Percentiles rank a stretch among this genome's conserved stretches.
Evolutionary conservation across 2,888 invertebrate genomes (phyloP).

Genomic region (Cosmorhoe ocellata): DNA sequence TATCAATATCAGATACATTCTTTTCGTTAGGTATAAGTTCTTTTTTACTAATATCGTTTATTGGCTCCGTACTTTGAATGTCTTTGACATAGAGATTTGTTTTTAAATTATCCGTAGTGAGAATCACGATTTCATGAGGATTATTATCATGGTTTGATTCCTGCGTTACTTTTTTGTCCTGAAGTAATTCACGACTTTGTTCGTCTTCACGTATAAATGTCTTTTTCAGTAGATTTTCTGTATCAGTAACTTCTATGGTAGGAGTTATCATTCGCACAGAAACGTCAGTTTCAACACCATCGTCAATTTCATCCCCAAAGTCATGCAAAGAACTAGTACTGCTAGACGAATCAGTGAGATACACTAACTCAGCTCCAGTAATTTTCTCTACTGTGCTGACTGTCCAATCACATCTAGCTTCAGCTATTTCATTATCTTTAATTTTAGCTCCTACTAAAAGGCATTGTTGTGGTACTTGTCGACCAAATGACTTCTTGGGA

Average conservation of each 20-base stretch:
- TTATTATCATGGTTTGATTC: slow-evolving; percentile 21
- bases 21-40: slow-evolving; percentile 9
- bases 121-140: slow-evolving; percentile 64
- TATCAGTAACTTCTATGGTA: slow-evolving; percentile 75
- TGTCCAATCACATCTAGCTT: slow-evolving; percentile 82
- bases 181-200: neutral
- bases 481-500: slow-evolving; percentile 58
- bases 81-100: slow-evolving; percentile 71
- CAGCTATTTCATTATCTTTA: slow-evolving; percentile 79
- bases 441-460: slow-evolving; percentile 84
- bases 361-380: slow-evolving; percentile 86
- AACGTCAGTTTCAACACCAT: slow-evolving; percentile 71
- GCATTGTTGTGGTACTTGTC: slow-evolving; percentile 72
- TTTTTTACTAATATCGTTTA: slow-evolving; percentile 32
- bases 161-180: slow-evolving; percentile 13
- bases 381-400: slow-evolving; percentile 76
- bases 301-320: slow-evolving; percentile 70
- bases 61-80: slow-evolving; percentile 26
- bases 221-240: slow-evolving; percentile 67
- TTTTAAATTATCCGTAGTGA: slow-evolving; percentile 67
- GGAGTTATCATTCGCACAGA: slow-evolving; percentile 76
- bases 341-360: slow-evolving; percentile 85
- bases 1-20: slow-evolving; percentile 11
- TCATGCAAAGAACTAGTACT: slow-evolving; percentile 84
- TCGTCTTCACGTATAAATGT: slow-evolving; percentile 44